phyloP scores from a whole-genome alignment of 1,140 invertebrate genomes.

The Drosophila littoralis region DNA sequence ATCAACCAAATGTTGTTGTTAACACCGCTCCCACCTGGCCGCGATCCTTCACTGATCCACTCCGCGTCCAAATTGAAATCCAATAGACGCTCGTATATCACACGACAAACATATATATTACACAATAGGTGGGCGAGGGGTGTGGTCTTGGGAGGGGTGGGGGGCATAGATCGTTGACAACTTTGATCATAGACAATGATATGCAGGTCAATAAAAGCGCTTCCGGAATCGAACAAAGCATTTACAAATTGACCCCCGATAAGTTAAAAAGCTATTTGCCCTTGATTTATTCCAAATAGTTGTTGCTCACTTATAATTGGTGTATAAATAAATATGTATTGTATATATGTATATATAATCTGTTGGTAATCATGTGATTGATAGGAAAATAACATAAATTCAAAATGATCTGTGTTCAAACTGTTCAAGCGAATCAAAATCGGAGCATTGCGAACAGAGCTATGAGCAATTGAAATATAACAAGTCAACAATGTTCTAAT shows the following conservation, averaged over 20 bases:
- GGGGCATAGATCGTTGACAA: constrained; percentile 2
- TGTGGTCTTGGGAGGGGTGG: not conserved
- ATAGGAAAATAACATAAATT: no score
- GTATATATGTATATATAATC: no score
- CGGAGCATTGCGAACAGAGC: not conserved
- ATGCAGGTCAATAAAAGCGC: not conserved
- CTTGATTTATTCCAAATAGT: constrained; percentile 1
- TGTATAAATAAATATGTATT: not conserved
- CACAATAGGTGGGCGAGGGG: not conserved
- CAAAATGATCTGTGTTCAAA: no score
- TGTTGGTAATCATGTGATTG: no score
- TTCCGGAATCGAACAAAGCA: constrained; percentile 14
- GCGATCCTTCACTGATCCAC: constrained; percentile 29
- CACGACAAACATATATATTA: not conserved
- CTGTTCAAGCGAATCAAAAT: not conserved
- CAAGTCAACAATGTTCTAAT: no score
- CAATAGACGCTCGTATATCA: constrained; percentile 16
- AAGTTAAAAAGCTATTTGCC: not conserved
- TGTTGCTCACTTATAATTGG: not conserved
- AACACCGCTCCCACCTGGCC: constrained; percentile 37
- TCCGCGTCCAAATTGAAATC: constrained; percentile 7
- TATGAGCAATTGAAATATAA: not conserved
- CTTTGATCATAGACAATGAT: constrained; percentile 16
- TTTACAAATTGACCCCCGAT: constrained; percentile 18
- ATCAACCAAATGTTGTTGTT: constrained; percentile 27